Evolutionary conservation across 30 jellyfish, hydroid and myxozoan genomes (phyloP).

Genomic region (Nemopilema nomurai): DNA sequence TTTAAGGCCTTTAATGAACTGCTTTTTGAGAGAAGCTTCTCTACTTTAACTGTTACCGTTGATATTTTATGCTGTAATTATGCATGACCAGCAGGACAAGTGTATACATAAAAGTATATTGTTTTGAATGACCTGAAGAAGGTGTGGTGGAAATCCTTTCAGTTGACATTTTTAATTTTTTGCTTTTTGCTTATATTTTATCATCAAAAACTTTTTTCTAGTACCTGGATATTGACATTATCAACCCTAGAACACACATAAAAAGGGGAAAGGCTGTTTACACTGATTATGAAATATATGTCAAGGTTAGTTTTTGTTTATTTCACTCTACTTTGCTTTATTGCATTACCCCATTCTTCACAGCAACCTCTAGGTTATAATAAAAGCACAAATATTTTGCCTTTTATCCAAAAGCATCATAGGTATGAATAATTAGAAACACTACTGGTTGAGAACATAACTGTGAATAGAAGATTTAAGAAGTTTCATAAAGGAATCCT

Average conservation of each 20-base stretch:
- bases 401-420: no score
- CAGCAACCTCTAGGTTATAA: neutral
- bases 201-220: neutral
- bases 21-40: neutral
- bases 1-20: neutral
- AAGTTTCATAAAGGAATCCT: no score
- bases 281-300: constrained; percentile 94
- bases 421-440: no score
- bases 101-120: no score
- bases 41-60: no score
- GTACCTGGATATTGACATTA: constrained; percentile 69
- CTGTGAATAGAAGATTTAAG: no score
- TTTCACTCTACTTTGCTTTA: neutral
- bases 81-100: no score
- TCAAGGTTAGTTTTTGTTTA: constrained; percentile 53
- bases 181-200: neutral
- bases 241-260: constrained; percentile 94
- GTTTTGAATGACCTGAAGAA: no score
- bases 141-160: no score
- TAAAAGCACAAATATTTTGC: neutral
- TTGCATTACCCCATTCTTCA: neutral
- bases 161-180: no score
- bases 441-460: no score
- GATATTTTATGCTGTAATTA: no score
- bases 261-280: constrained; percentile 79